Evolutionary conservation across 1,140 invertebrate genomes (phyloP), one percentile per base, ranked within the genome.

Genomic region (Danaus melanippus): DNA sequence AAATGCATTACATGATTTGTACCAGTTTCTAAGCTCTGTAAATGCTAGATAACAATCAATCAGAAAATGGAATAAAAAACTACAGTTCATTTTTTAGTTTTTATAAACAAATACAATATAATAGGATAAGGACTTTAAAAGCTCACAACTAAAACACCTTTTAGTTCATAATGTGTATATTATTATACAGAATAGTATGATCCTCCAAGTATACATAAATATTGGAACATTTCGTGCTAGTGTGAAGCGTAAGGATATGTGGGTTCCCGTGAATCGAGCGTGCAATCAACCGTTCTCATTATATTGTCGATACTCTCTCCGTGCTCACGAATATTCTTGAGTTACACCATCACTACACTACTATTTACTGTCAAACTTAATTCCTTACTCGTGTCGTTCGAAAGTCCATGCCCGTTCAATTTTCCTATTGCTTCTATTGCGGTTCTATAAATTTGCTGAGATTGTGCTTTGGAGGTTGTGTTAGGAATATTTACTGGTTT

Each of bases 311-410:
- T 86, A 80, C 79, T 66, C 58, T 69, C 66, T 63, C 78, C 75
- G 76, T 69, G 81, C 67, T 74, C 81, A 86, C 80, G 83, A 84
- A 78, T 74, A 84, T 83, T 72, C 80, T 60, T 83, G 79, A 81
- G 69, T 77, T 83, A 81, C 78, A 74, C 73, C 79, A 69, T 75
- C 79, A 77, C 76, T 83, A 81, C 78, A 74, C 73, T 78, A 69
- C 76, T 80, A 77, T 75, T 84, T 84, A 77, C 80, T 86, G 83
- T 86, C 83, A 81, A 79, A 73, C 69, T 74, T 86, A 84, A 86
- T 86, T 77, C 58, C 67, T 74, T 60, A 66, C 66, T 84, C 79
- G 79, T 80, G 77, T 82, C 82, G 74, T 71, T 75, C 54, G 61
- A 74, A 71, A 76, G 70, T 73, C 79, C 76, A 74, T 64, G 66